Percentiles rank a stretch among this genome's conserved stretches.
Evolutionary conservation across 2,113 vertebrate species (phyloP).

Genomic region (Nibea coibor): DNA sequence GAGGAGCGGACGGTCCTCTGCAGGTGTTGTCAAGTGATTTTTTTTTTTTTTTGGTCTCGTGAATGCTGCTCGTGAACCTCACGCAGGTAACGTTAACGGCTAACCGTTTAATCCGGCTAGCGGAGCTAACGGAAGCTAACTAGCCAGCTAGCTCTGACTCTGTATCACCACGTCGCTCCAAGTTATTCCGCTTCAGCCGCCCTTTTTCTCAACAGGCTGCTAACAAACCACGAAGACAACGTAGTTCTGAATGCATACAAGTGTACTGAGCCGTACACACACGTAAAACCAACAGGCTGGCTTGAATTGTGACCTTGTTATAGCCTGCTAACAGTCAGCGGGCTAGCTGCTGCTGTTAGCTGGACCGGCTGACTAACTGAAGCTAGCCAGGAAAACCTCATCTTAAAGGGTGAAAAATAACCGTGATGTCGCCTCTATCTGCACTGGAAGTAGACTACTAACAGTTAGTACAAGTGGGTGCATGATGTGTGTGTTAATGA

Average conservation of each 20-base stretch:
- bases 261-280: no score
- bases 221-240: neutral
- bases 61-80: neutral
- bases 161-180: neutral
- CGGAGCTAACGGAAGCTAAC: conserved; percentile 51
- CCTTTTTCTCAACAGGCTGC: neutral
- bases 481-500: neutral
- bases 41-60: neutral
- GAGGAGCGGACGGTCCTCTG: neutral
- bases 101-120: neutral
- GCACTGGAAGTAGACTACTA: neutral
- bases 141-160: conserved; percentile 21
- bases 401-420: neutral
- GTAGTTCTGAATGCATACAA: rapidly evolving
- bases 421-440: neutral
- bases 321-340: neutral
- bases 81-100: conserved; percentile 37
- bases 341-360: conserved; percentile 32
- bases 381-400: neutral
- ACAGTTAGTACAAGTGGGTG: neutral
- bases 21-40: neutral
- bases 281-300: neutral
- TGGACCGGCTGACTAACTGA: conserved; percentile 1
- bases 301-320: conserved; percentile 26
- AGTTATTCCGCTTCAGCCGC: neutral